phyloP scores from a whole-genome alignment of 2,888 invertebrate genomes.

The Caenorhabditis wallacei region DNA sequence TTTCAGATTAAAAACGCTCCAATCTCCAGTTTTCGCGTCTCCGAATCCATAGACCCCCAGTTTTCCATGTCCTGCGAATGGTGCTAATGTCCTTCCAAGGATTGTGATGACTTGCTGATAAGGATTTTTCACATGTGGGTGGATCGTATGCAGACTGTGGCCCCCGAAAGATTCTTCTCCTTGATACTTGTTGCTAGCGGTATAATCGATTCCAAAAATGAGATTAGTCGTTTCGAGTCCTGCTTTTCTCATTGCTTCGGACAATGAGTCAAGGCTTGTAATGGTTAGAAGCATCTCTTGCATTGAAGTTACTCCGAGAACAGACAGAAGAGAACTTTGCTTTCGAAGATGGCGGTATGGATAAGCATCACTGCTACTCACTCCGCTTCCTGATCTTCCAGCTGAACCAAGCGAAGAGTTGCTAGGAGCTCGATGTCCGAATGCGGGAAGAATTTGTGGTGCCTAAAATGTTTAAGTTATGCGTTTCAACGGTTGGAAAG shows the following conservation, averaged over 20 bases:
- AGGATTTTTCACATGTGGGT: conserved; percentile 83
- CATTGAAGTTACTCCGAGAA: conserved; percentile 80
- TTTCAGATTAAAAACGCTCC: conserved; percentile 84
- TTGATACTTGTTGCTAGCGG: conserved; percentile 86
- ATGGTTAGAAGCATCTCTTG: conserved; percentile 82
- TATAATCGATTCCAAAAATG: conserved; percentile 86
- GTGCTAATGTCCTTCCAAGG: conserved; percentile 84
- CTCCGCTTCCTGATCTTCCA: conserved; percentile 57
- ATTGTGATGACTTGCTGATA: conserved; percentile 85
- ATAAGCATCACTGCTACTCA: conserved; percentile 67
- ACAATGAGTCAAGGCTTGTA: conserved; percentile 82
- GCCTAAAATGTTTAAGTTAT: conserved; percentile 46
- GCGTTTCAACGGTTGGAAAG: background rate
- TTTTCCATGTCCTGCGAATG: conserved; percentile 84
- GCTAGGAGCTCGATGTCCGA: conserved; percentile 62
- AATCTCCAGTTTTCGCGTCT: conserved; percentile 84
- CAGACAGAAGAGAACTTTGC: conserved; percentile 76
- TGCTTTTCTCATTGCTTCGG: conserved; percentile 84
- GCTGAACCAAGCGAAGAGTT: conserved; percentile 63
- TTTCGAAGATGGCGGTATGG: conserved; percentile 71
- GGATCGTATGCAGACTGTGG: conserved; percentile 83
- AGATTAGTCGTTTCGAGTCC: conserved; percentile 85
- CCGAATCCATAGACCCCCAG: conserved; percentile 86
- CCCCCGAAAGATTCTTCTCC: conserved; percentile 85
- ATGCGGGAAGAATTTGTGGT: conserved; percentile 70